Percentiles rank a stretch among this genome's conserved stretches.
phyloP scores from a whole-genome alignment of 2,888 invertebrate genomes.

The Drosophila anceps region DNA sequence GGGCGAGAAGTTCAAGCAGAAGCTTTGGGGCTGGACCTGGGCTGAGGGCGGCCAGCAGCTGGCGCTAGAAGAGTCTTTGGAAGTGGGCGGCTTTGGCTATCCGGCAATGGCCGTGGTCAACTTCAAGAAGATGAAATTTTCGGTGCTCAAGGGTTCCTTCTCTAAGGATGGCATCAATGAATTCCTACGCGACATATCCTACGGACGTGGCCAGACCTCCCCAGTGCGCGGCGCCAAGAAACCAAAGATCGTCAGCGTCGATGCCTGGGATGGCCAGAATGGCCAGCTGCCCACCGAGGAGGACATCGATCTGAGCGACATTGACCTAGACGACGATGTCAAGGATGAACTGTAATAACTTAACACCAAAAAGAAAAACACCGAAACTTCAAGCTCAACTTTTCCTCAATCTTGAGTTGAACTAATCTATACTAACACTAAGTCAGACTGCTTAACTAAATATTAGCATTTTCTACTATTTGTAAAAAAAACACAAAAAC shows the following conservation, averaged over 20 bases:
- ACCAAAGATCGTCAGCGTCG: constrained; percentile 89
- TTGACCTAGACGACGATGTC: constrained; percentile 91
- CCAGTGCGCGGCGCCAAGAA: constrained; percentile 93
- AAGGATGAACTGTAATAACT: constrained; percentile 81
- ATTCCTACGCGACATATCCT: constrained; percentile 96
- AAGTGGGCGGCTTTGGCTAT: constrained; percentile 99
- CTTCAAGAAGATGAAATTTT: constrained; percentile 98
- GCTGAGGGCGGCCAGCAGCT: constrained; percentile 95
- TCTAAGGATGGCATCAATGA: constrained; percentile 97
- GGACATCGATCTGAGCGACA: constrained; percentile 96
- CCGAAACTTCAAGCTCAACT: constrained; percentile 43
- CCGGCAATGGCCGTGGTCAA: constrained; percentile 99
- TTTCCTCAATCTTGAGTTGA: constrained; percentile 11
- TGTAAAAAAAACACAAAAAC: constrained; percentile 25
- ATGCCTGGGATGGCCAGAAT: constrained; percentile 98
- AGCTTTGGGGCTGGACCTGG: constrained; percentile 99
- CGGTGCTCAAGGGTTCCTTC: constrained; percentile 96
- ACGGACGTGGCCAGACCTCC: constrained; percentile 96
- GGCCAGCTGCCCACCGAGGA: constrained; percentile 92
- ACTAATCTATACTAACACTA: constrained; percentile 15
- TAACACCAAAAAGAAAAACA: constrained; percentile 32
- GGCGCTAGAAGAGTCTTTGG: constrained; percentile 94
- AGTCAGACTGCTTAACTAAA: constrained; percentile 53
- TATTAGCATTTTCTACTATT: constrained; percentile 51
- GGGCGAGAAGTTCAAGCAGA: constrained; percentile 96